phyloP scores from a whole-genome alignment of 1,140 invertebrate species.

The Phortica variegata region DNA sequence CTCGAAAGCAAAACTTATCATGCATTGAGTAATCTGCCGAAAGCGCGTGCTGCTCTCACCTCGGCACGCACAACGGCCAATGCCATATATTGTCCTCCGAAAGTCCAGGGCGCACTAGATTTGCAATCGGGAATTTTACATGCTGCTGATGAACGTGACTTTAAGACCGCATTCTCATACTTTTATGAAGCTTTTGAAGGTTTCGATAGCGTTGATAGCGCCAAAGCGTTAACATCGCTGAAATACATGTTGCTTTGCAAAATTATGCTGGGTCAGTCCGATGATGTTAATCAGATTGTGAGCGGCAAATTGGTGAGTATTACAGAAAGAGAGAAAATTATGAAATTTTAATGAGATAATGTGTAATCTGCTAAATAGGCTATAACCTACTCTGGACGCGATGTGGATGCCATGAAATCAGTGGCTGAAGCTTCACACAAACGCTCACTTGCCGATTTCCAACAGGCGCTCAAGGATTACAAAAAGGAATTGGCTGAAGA shows the following conservation, averaged over 20 bases:
- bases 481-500: slow-evolving; percentile 92
- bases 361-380: no score
- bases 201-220: slow-evolving; percentile 92
- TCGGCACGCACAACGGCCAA: slow-evolving; percentile 98
- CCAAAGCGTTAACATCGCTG: slow-evolving; percentile 87
- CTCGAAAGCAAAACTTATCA: slow-evolving; percentile 99
- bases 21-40: slow-evolving; percentile 93
- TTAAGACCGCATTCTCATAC: slow-evolving; percentile 99
- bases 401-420: slow-evolving; percentile 97
- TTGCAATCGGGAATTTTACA: slow-evolving; percentile 97
- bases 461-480: slow-evolving; percentile 81
- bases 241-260: slow-evolving; percentile 99
- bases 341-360: no score
- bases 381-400: slow-evolving; percentile 91
- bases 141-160: slow-evolving; percentile 98
- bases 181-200: slow-evolving; percentile 99
- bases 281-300: slow-evolving; percentile 94
- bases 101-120: slow-evolving; percentile 95
- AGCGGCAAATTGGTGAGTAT: slow-evolving; percentile 80
- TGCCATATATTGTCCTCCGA: slow-evolving; percentile 98
- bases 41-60: slow-evolving; percentile 94
- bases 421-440: slow-evolving; percentile 96
- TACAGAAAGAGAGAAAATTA: not conserved
- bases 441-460: slow-evolving; percentile 94
- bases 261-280: slow-evolving; percentile 94